Base-by-base conservation (phyloP, 1,140 invertebrate species). In the Andrena cerasifolii region DNA sequence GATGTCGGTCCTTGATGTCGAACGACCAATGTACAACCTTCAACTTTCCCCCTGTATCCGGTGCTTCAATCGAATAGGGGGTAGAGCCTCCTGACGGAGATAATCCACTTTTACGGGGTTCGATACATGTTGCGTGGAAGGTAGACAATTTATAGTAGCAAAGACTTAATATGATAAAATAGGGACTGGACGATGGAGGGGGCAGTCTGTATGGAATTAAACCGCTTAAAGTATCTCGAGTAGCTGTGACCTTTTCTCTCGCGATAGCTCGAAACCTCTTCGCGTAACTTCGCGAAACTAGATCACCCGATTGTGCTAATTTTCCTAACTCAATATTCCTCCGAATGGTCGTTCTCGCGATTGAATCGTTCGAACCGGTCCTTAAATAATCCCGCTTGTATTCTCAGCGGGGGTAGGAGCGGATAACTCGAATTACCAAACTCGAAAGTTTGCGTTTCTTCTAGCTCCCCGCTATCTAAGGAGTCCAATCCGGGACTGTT, bases 221-320 rank as follows among this genome's bases (percentile, higher is more conserved):
- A n/a, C n/a, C n/a, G n/a, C n/a, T n/a, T n/a, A n/a, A n/a, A n/a
- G n/a, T n/a, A n/a, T n/a, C n/a, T n/a, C n/a, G n/a, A n/a, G n/a
- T n/a, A n/a, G n/a, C n/a, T n/a, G n/a, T 14, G 31, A 36, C 31
- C 26, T 6, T 16, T n/a, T 28, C 24, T 5, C 2, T 40, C 18
- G 16, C 0, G n/a, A 28, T 68, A 49, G 16, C 40, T 4, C 31
- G 16, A 18, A 33, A 62, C n/a, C 24, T 21, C 21, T 26, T 33
- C 26, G 4, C 53, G 8, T 14, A 56, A 68, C 24, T 28, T 8
- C 16, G 1, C 12, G 12, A 14, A 72, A 49, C 21, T 62, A 31
- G 70, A 43, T 72, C 70, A 6, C 10, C 33, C 45, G 43, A 63
- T 51, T 33, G 45, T 62, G 62, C 31, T 56, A 71, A 73, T 73